Evolutionary conservation across 2,888 invertebrate genomes (phyloP), one percentile per base, ranked within the genome.

Genomic region (Anthrax anthrax): DNA sequence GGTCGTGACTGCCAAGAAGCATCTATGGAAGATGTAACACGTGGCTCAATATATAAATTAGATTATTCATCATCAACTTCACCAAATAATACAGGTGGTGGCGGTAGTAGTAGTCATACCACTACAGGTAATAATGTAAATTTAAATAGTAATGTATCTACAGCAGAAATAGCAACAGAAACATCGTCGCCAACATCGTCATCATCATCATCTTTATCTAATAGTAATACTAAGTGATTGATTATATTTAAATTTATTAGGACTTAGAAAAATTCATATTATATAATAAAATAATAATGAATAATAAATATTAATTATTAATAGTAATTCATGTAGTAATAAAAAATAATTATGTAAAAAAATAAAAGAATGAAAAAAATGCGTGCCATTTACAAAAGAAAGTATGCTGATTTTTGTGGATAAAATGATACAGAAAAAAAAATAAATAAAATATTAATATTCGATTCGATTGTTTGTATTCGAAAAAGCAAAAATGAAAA

Each of bases 21-120:
- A 52, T 88, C 88, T 47, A 88, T 94, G 79, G 92, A 95, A 66
- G 89, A 90, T 68, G 84, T 90, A 70, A 87, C 89, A 37, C 76
- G 81, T 56, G 77, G 78, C 53, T 78, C 78, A 53, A 75, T 77
- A 51, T 82, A 80, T 60, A 78, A 77, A 64, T 67, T 82, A 50
- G 81, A 81, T 65, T 81, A 77, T 63, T 57, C 53, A 37, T 51
- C 51, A 17, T 46, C 39, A 16, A 43, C 29, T 8, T 23, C 49
- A 13, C 14, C 38, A 27, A 29, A 18, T 14, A 13, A 23, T 29
- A 23, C 16, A 18, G 16, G 12, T 16, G 17, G 41, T 37, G 32
- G 47, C 19, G 17, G 36, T 36, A 32, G 14, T 14, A 18, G 36
- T 27, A 36, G 41, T 27, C 14, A 16, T 27, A 37, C 5, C 36